These are phyloP conservation scores for Pipistrellus pygmaeus DNA, from an alignment of 2,797 vertebrate species.

Conservation along the genomic window DNA sequence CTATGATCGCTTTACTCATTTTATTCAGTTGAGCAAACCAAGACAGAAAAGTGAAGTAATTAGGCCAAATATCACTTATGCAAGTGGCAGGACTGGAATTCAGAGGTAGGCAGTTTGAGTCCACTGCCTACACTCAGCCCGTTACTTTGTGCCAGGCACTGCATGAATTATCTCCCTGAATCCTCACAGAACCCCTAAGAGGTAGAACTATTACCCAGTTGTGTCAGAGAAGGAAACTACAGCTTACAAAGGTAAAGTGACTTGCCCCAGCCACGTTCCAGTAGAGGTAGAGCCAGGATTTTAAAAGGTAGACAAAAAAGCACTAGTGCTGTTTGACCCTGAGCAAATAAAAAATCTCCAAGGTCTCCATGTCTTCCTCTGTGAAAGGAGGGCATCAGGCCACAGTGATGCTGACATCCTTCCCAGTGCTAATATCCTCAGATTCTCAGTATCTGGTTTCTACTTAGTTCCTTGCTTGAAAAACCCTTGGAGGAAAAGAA, in stretches of 20 bases:
- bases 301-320: slow-evolving; percentile 22
- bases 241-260: slow-evolving; percentile 20
- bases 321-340: neutral
- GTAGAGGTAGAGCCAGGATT: neutral
- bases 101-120: neutral
- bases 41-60: slow-evolving; percentile 20
- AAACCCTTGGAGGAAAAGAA: slow-evolving; percentile 78
- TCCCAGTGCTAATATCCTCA: slow-evolving; percentile 57
- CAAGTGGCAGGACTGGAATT: neutral
- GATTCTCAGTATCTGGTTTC: slow-evolving; percentile 69
- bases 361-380: neutral
- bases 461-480: slow-evolving; percentile 74
- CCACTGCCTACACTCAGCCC: neutral
- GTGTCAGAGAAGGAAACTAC: slow-evolving; percentile 14
- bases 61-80: neutral
- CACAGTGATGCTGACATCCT: neutral
- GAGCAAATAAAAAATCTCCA: neutral
- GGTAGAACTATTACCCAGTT: neutral
- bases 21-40: neutral
- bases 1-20: neutral
- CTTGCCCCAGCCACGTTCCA: neutral
- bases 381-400: neutral
- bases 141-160: neutral
- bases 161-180: neutral
- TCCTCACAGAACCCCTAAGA: neutral